These are phyloP conservation scores for Drosophila fuyamai DNA, from an alignment of 1,140 invertebrate species.

Conservation along the genomic window DNA sequence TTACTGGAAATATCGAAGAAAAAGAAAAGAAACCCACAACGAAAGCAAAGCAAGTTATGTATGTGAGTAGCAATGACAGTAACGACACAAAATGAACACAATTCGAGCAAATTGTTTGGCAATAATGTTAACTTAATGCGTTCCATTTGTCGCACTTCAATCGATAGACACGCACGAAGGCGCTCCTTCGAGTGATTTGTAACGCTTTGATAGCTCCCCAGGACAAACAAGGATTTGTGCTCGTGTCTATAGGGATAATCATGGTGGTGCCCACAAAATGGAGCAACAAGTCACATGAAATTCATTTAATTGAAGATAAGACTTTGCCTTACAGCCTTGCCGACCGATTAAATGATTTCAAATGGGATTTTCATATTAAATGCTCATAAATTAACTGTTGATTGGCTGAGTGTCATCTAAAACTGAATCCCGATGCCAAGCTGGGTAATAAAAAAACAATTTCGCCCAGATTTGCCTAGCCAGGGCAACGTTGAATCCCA, in stretches of 20 bases:
- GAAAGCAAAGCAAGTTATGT: slow-evolving; percentile 45
- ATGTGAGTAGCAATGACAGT: slow-evolving; percentile 57
- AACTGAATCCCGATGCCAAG: slow-evolving; percentile 28
- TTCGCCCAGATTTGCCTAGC: slow-evolving; percentile 31
- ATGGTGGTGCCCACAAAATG: slow-evolving; percentile 2
- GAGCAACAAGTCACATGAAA: slow-evolving; percentile 38
- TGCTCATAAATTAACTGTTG: slow-evolving; percentile 42
- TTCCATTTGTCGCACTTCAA: slow-evolving; percentile 80
- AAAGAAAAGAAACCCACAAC: neutral
- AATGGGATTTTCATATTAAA: slow-evolving; percentile 27
- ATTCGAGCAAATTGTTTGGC: slow-evolving; percentile 81
- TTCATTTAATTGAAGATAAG: slow-evolving; percentile 37
- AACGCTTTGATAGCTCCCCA: slow-evolving; percentile 36
- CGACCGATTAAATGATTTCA: slow-evolving; percentile 27
- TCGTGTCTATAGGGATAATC: slow-evolving; percentile 23
- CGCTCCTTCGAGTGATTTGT: slow-evolving; percentile 72
- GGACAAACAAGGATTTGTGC: slow-evolving; percentile 24
- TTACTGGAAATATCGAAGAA: neutral
- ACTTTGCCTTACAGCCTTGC: neutral
- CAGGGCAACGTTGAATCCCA: slow-evolving; percentile 25
- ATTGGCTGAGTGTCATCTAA: slow-evolving; percentile 7
- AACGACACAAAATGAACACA: slow-evolving; percentile 78
- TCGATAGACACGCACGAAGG: slow-evolving; percentile 63
- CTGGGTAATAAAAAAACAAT: slow-evolving; percentile 57
- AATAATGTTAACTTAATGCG: slow-evolving; percentile 83